phyloP scores from a whole-genome alignment of 2,113 vertebrate species.

The Melanerpes aurifrons region DNA sequence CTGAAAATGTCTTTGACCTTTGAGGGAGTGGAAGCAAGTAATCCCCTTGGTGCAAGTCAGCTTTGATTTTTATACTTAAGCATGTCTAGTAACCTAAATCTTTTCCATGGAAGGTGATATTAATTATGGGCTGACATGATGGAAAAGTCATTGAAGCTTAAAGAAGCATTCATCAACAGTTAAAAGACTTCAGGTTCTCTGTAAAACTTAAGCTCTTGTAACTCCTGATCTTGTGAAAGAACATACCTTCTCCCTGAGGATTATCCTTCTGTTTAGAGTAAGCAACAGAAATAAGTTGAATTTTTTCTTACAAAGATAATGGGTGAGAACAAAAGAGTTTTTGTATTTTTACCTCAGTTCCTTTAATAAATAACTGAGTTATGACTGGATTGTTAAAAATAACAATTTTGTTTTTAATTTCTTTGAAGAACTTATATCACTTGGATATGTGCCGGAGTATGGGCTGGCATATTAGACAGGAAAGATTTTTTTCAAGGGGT shows the following conservation, averaged over 20 bases:
- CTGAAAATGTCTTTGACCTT: constrained; percentile 27
- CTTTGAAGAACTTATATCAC: rapidly evolving
- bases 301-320: neutral
- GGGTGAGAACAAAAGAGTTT: neutral
- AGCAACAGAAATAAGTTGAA: neutral
- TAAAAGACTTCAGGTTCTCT: neutral
- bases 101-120: neutral
- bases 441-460: neutral
- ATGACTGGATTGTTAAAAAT: neutral
- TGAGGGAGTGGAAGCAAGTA: neutral
- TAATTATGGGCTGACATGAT: constrained; percentile 1
- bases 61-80: constrained; percentile 25
- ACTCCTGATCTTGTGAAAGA: neutral
- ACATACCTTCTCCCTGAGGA: neutral
- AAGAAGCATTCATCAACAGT: neutral
- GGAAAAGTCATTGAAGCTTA: neutral
- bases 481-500: neutral
- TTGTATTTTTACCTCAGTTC: neutral
- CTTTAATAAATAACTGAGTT: neutral
- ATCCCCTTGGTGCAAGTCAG: constrained; percentile 1
- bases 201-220: neutral
- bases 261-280: neutral
- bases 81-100: neutral
- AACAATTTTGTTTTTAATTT: neutral
- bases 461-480: neutral